These are phyloP conservation scores for Leptinotarsa undecemlineata DNA, from an alignment of 1,140 invertebrate species.

Conservation along the genomic window DNA sequence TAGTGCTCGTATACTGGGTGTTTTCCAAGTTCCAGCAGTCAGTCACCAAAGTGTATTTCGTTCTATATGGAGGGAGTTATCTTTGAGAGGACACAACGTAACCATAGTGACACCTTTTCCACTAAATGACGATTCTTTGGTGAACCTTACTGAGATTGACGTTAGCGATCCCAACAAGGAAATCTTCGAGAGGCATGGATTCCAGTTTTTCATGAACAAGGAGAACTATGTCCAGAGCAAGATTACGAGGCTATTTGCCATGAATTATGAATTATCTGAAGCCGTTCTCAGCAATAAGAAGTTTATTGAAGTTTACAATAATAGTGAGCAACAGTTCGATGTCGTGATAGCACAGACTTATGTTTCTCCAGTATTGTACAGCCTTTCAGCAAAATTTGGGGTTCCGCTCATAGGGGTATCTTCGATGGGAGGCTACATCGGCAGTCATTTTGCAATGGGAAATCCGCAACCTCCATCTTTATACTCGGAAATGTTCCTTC, in stretches of 20 bases:
- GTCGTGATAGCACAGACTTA: constrained; percentile 39
- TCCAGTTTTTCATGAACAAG: constrained; percentile 42
- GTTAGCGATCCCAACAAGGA: constrained; percentile 28
- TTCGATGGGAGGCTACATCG: constrained; percentile 39
- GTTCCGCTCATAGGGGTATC: constrained; percentile 40
- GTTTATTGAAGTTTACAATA: constrained; percentile 34
- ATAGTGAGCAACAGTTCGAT: constrained; percentile 35
- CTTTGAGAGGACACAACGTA: constrained; percentile 43
- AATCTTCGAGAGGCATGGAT: constrained; percentile 34
- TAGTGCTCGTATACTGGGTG: constrained; percentile 36
- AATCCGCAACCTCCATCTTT: constrained; percentile 37
- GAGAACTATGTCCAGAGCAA: constrained; percentile 34
- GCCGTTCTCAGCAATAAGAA: constrained; percentile 34
- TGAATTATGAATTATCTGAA: constrained; percentile 37
- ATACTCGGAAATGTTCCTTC: constrained; percentile 39
- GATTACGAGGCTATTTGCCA: constrained; percentile 35
- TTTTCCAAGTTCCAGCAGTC: constrained; percentile 49
- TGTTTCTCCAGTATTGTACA: constrained; percentile 37
- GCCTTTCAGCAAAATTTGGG: constrained; percentile 32
- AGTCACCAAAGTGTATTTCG: constrained; percentile 58
- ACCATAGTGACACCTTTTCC: constrained; percentile 42
- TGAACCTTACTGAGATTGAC: constrained; percentile 44
- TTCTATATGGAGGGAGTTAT: constrained; percentile 49
- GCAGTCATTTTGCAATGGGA: constrained; percentile 35
- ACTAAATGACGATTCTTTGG: constrained; percentile 36